Percentiles rank a stretch among this genome's conserved stretches.
Evolutionary conservation across 2,888 invertebrate genomes (phyloP).

Genomic region (Mesochorus sp.): DNA sequence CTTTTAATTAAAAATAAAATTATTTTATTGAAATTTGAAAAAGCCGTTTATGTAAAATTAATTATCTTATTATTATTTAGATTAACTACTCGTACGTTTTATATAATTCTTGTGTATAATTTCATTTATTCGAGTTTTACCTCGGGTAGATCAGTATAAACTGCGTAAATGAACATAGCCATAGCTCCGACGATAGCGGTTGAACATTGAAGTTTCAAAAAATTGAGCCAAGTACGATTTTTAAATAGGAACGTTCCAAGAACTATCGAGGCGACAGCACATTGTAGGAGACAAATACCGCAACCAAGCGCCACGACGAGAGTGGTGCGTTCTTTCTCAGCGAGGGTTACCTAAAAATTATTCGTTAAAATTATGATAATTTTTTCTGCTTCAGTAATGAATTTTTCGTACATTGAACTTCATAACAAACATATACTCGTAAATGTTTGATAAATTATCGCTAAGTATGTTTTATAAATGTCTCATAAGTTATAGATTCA

Average conservation of each 20-base stretch:
- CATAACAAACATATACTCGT: too few relatives aligned
- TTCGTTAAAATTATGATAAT: background rate
- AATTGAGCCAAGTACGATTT: conserved; percentile 84
- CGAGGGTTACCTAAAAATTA: conserved; percentile 71
- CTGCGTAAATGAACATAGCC: conserved; percentile 83
- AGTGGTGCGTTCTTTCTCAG: conserved; percentile 75
- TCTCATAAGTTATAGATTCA: too few relatives aligned
- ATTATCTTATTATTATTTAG: too few relatives aligned
- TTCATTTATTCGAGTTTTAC: conserved; percentile 67
- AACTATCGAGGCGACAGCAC: conserved; percentile 82
- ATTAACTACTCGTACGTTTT: too few relatives aligned
- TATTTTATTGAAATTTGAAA: too few relatives aligned
- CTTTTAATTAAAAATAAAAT: too few relatives aligned
- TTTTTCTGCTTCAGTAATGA: too few relatives aligned
- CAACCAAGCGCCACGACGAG: conserved; percentile 84
- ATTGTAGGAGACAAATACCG: conserved; percentile 83
- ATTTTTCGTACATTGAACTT: too few relatives aligned
- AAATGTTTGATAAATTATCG: too few relatives aligned
- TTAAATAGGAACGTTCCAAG: conserved; percentile 83
- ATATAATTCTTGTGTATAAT: background rate
- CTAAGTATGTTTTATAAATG: too few relatives aligned
- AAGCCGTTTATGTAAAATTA: too few relatives aligned
- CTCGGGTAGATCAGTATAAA: conserved; percentile 77
- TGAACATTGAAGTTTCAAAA: conserved; percentile 88
- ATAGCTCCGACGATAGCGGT: conserved; percentile 88